Base-by-base conservation (phyloP, 2,888 invertebrate species). In the Frankliniella fusca region DNA sequence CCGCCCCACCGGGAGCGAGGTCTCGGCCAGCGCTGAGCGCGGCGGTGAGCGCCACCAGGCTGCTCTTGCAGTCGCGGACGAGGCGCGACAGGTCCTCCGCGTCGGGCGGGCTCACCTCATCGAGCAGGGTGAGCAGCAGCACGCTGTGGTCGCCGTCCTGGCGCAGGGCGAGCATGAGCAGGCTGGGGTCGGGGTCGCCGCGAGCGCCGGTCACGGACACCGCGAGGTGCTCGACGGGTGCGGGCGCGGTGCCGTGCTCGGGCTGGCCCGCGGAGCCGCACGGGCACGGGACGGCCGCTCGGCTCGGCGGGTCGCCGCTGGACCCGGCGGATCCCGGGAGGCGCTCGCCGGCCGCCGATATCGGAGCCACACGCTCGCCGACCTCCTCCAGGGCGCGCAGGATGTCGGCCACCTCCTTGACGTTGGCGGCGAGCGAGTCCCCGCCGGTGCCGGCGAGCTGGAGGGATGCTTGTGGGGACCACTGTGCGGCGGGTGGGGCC, bases 121-220 rank as follows among this genome's bases (percentile, higher is more conserved):
- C 70, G 23, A 76, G 70, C 27, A 76, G 70, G 8, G 70, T 76
- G 11, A 76, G 70, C 70, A 76, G 70, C 23, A 76, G 27, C 70
- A 76, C 70, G 70, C 70, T 76, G 27, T 76, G 70, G 27, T 76
- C 70, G 27, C 70, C 70, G 70, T 76, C 70, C 70, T 76, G 70
- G 9, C 70, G 70, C 23, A 76, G 70, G 70, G 70, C 70, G 23
- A 76, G 70, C 70, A 76, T 76, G 11, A 76, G 70, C 70, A 76
- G 70, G 70, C 27, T 76, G 70, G 23, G 23, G 27, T 76, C 70
- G 27, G 8, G n/a, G 23, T n/a, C 10, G 11, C 70, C 23, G 23
- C 70, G 23, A 2, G 38, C 38, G 38, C 38, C 38, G 38, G 20
- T 7, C 8, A 7, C 38, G 38, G 20, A 15, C 8, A 7, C 15